These are phyloP conservation scores for Acanthiza pusilla DNA, from an alignment of 2,797 vertebrate species.

Conservation along the genomic window DNA sequence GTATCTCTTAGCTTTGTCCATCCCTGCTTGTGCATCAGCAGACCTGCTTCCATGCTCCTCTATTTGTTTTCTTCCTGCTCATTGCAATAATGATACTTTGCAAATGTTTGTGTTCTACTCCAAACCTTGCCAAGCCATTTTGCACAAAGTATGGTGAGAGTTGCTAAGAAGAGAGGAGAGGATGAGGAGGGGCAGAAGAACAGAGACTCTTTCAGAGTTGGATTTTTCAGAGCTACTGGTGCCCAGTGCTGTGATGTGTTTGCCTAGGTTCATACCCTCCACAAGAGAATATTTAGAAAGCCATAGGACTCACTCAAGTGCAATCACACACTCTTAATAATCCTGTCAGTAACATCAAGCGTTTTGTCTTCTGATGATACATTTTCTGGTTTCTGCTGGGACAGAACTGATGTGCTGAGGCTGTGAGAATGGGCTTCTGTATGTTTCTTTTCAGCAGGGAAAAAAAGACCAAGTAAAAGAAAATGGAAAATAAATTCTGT, in stretches of 20 bases:
- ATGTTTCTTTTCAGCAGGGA: neutral
- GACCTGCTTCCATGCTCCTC: neutral
- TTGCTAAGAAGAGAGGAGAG: neutral
- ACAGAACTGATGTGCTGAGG: neutral
- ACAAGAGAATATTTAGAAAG: neutral
- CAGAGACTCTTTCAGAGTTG: neutral
- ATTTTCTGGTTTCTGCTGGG: neutral
- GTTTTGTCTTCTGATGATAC: neutral
- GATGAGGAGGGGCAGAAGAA: neutral
- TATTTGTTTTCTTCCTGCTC: neutral
- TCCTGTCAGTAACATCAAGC: neutral
- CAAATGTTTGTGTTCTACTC: neutral
- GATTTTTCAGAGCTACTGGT: neutral
- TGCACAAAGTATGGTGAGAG: neutral
- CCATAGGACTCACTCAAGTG: neutral
- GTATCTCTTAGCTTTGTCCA: neutral
- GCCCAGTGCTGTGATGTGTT: neutral
- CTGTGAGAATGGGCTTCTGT: neutral
- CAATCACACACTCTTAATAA: neutral
- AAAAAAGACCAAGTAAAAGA: neutral
- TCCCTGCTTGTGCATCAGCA: neutral
- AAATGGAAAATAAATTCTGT: neutral
- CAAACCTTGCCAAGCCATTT: neutral
- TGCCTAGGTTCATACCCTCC: neutral
- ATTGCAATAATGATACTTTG: neutral